A percentile compares a stretch with the other conserved stretches of the same genome.
Conservation (phyloP, 2,113 vertebrate species). For the Phaethon lepturus region DNA sequence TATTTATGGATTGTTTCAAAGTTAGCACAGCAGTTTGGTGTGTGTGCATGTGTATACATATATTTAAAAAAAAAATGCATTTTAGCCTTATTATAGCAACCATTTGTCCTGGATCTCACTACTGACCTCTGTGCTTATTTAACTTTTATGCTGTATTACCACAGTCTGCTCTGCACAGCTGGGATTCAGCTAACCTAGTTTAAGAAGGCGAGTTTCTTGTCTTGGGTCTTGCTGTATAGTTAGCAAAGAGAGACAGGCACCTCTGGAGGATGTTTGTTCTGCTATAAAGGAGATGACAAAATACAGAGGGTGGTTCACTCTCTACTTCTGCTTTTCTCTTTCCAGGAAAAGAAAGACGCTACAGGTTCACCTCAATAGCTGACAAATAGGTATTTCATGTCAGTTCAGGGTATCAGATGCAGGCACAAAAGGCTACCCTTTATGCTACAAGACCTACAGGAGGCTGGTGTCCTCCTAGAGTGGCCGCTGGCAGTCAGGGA, state of each 20-base stretch:
- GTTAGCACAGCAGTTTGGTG: background rate
- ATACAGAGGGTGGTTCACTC: background rate
- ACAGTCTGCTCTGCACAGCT: background rate
- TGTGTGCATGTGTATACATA: fast-evolving
- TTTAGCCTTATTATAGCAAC: background rate
- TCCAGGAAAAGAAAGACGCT: background rate
- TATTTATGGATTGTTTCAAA: background rate
- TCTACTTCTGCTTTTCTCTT: background rate
- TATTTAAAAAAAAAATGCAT: background rate
- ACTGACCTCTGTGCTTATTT: background rate
- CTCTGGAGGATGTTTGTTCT: background rate
- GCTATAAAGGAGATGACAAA: background rate
- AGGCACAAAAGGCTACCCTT: background rate
- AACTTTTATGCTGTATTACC: background rate
- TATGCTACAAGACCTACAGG: background rate
- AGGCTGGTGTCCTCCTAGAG: background rate
- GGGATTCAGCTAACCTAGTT: background rate
- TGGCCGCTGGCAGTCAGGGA: background rate
- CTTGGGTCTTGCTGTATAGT: background rate
- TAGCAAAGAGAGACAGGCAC: background rate
- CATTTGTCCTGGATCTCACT: background rate
- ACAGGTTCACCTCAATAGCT: background rate
- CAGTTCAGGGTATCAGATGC: background rate
- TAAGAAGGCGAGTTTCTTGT: background rate
- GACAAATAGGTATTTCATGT: background rate